A percentile compares a stretch with the other conserved stretches of the same genome.
Evolutionary conservation across 2,797 vertebrate species (phyloP).

Genomic region (Hipposideros larvatus): DNA sequence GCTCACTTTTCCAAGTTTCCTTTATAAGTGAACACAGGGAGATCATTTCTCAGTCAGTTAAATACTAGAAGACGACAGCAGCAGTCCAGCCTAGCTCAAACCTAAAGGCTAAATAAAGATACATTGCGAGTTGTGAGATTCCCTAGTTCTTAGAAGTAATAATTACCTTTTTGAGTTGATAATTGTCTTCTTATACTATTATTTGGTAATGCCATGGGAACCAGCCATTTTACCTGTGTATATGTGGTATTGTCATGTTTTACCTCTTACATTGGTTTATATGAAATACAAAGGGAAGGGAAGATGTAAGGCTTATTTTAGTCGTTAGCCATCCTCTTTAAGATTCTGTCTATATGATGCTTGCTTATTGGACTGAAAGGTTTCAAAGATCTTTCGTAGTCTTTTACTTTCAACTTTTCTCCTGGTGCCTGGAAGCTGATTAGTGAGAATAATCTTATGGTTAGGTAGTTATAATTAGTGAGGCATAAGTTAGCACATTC

Average conservation of each 20-base stretch:
- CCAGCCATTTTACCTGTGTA: conserved; percentile 83
- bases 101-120: background rate
- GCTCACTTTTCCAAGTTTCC: conserved; percentile 10
- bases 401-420: conserved; percentile 63
- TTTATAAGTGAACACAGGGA: conserved; percentile 40
- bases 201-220: conserved; percentile 76
- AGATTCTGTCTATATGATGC: background rate
- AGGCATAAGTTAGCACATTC: conserved; percentile 25
- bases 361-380: conserved; percentile 6
- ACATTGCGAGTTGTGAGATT: background rate
- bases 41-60: background rate
- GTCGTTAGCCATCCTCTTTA: background rate
- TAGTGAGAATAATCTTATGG: conserved; percentile 37
- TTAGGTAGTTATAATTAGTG: background rate
- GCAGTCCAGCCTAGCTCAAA: background rate
- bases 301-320: conserved; percentile 37
- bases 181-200: conserved; percentile 75
- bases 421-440: conserved; percentile 5
- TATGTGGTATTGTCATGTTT: conserved; percentile 56
- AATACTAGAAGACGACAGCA: conserved; percentile 8
- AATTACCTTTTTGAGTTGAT: conserved; percentile 79
- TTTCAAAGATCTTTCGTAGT: background rate
- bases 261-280: conserved; percentile 37
- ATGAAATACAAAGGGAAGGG: conserved; percentile 44
- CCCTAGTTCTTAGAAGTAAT: conserved; percentile 69